Evolutionary conservation across 2,797 vertebrate genomes (phyloP), one percentile per base, ranked within the genome.

Genomic region (Microctenopoma stevenorrisi): DNA sequence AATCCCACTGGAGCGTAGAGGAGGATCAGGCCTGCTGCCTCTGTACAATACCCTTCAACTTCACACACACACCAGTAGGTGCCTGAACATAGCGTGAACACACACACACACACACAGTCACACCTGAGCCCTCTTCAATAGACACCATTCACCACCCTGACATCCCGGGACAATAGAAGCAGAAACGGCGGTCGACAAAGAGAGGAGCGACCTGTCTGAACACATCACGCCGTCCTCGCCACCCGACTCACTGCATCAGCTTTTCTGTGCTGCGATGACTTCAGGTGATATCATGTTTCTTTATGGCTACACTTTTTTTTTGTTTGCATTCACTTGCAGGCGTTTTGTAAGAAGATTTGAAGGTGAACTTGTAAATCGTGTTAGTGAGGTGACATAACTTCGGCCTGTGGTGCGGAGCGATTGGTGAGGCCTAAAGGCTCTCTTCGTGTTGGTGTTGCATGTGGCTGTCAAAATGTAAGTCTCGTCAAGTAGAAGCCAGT

Each of bases 121-220:
- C 91, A 93, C 93, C 91, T 93, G 87, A 91, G 86, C 82, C 85
- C 79, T 74, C 72, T 76, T 90, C 76, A 92, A 91, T 85, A 84
- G 85, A 74, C 63, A 42, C 79, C 75, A 87, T 89, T 92, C 90
- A 90, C 64, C 78, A 49, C 72, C 72, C 69, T 91, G 90, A 89
- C 90, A 91, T 71, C 14, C 64, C 0, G 62, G 76, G 76, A 90
- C 85, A 92, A 89, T 85, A 18, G 86, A 85, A 78, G 74, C 15
- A 72, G 43, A 78, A 79, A 58, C 26, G 56, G 70, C 28, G 74
- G 66, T 59, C 68, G 62, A 83, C 78, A 83, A 49, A 88, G 78
- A 76, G 65, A 61, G 80, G 67, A 18, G 37, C 37, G 37, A 75
- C 92, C 85, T 92, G 92, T 72, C 86, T 86, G 82, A 88, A 91